Evolutionary conservation across 2,888 invertebrate genomes (phyloP), one percentile per base, ranked within the genome.

Genomic region (Conops quadrifasciatus): DNA sequence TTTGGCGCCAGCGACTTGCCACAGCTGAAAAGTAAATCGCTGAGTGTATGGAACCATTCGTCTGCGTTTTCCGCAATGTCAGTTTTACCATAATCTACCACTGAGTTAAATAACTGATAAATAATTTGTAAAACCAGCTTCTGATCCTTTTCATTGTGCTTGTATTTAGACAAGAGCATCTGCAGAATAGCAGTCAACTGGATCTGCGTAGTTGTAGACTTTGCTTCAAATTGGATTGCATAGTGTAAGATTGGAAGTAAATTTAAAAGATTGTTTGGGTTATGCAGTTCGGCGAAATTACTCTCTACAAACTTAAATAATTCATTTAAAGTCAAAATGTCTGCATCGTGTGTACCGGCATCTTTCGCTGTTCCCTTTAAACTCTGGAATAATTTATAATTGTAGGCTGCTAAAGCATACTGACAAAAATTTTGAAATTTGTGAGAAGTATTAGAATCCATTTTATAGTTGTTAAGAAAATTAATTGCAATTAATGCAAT

Each of bases 1-100:
- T 78, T 79, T 47, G 80, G 79, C 15, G 78, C 76, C 24, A 80
- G 65, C n/a, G 71, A 75, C 5, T 76, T 73, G 1, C 21, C 64
- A 13, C 71, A 45, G 28, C 26, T 60, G 30, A 56, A 19, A 21
- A 70, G 47, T 9, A 58, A 16, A 47, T 58, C 26, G 19, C 19
- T 21, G 11, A 70, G 16, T 9, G 13, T 19, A 28, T 58, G 21
- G 28, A 70, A 64, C 9, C 63, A 9, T 21, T 58, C 58, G 26
- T 30, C 58, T 28, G 58, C 30, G n/a, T 47, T 62, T 62, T 56
- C 28, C 21, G 5, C 16, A 15, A 71, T 43, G 13, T 72, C 21
- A 0, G 56, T n/a, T 13, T 24, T 66, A 16, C 53, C 67, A 2
- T 58, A 15, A 30, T 4, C 11, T 26, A 24, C 59, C 13, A 73